Base-by-base conservation (phyloP, 2,113 vertebrate species). In the Vulpes ferrilata region DNA sequence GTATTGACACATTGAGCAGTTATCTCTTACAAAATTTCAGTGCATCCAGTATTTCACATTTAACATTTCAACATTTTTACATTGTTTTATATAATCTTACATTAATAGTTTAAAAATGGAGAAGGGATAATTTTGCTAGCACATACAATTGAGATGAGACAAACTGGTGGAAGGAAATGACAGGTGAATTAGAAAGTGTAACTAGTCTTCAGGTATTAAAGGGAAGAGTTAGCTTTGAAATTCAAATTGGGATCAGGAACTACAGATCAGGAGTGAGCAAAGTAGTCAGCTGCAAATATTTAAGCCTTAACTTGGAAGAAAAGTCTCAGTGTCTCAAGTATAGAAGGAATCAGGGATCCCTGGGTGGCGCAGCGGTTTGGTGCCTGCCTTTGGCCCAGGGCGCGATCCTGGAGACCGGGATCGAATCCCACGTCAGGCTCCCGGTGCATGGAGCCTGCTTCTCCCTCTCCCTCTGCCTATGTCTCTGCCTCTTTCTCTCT, bases 11-110 rank as follows among this genome's bases (percentile, higher is more conserved):
- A 51, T 25, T 59, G 69, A 69, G 8, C 22, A 74, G n/a, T 57
- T 62, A 55, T 84, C 80, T 82, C 51, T 71, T 81, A 71, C 20
- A 89, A 93, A 90, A 90, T 84, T 32, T 60, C 86, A 87, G 11
- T 55, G 13, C 30, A 13, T 73, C 38, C 22, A 83, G 32, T 38
- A 82, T 32, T 62, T 84, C 87, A 6, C 11, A 19, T 43, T 60
- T 83, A 59, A 92, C 48, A 78, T 87, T 69, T 90, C 23, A 71
- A 64, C 35, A 48, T 80, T 80, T 92, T 91, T 80, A 59, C 17
- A 81, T 69, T 86, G 15, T 79, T 88, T 80, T 53, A 35, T 88
- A n/a, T 23, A 92, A 81, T 4, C 16, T 20, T 83, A 51, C 83
- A 55, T 35, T 95, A 27, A 67, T 35, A 19, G 22, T 55, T 90